Base-by-base conservation (phyloP, 2,888 invertebrate species). In the Trichogramma evanescens region DNA sequence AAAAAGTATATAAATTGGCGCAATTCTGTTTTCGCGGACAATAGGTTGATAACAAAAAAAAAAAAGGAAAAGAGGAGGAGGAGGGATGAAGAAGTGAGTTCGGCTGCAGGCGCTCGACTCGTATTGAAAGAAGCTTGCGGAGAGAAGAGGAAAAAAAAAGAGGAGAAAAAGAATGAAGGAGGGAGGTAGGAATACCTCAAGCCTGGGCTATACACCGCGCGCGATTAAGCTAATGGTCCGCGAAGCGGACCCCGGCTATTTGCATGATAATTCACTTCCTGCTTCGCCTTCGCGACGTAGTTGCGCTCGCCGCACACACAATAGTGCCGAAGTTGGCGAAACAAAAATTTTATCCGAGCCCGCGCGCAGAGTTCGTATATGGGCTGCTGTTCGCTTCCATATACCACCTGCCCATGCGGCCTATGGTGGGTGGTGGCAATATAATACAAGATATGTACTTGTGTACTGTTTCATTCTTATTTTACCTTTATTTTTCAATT, bases 141-240 rank as follows among this genome's bases (percentile, higher is more conserved):
- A 46, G 10, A 46, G 46, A 46, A 46, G 4, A n/a, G 5, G 9
- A 44, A 44, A 44, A 44, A 26, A 26, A 44, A 7, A 44, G 13
- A 1, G 8, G 2, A 13, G 1, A 48, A 10, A 2, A 13, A 13
- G n/a, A 3, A 26, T 26, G n/a, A n/a, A 43, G 43, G 10, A 4
- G 10, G 13, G 6, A 45, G n/a, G 39, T n/a, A 40, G 41, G 57
- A 53, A 58, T 26, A 26, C 26, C 26, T 2, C 26, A 2, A 26
- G 26, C 26, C 26, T 26, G 26, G 26, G 26, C 26, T 26, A 26
- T 26, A 26, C 26, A 26, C 26, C 26, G 26, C 26, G 26, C 65
- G 66, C 70, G 70, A 70, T 72, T 70, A 68, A 66, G 68, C 71
- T 73, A 72, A 72, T 72, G 72, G 70, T 56, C 66, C 69, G 67